Conservation (phyloP, 2,888 invertebrate genomes). For the Acleris sparsana region DNA sequence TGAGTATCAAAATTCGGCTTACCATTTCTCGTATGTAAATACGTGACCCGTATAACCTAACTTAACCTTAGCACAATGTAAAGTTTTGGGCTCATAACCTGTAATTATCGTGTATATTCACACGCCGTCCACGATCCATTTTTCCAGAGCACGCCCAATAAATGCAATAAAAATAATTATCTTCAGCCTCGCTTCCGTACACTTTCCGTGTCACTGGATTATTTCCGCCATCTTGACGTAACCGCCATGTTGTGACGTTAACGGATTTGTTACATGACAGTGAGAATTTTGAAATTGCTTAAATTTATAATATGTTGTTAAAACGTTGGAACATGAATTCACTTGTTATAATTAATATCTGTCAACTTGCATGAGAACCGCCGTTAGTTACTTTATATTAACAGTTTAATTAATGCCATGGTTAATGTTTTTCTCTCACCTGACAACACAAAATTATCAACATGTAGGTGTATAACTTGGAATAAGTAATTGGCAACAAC, state of each 20-base stretch:
- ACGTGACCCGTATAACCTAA: too few species aligned
- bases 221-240: slow-evolving; percentile 41
- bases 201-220: slow-evolving; percentile 38
- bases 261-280: slow-evolving; percentile 28
- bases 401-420: too few species aligned
- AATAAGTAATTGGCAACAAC: too few species aligned
- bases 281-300: slow-evolving; percentile 30
- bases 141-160: slow-evolving; percentile 37
- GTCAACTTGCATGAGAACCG: slow-evolving; percentile 23
- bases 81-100: neutral
- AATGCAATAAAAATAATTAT: slow-evolving; percentile 30
- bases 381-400: neutral
- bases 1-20: too few species aligned
- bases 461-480: too few species aligned
- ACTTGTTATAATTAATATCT: slow-evolving; percentile 30
- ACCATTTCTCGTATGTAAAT: too few species aligned
- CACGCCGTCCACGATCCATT: slow-evolving; percentile 37
- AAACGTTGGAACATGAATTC: slow-evolving; percentile 31
- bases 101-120: slow-evolving; percentile 28
- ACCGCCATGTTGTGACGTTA: slow-evolving; percentile 27
- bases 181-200: slow-evolving; percentile 39
- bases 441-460: too few species aligned
- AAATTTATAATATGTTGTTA: slow-evolving; percentile 29
- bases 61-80: too few species aligned
- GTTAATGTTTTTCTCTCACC: too few species aligned